phyloP scores from a whole-genome alignment of 2,888 invertebrate genomes.

The Ophraella communa region DNA sequence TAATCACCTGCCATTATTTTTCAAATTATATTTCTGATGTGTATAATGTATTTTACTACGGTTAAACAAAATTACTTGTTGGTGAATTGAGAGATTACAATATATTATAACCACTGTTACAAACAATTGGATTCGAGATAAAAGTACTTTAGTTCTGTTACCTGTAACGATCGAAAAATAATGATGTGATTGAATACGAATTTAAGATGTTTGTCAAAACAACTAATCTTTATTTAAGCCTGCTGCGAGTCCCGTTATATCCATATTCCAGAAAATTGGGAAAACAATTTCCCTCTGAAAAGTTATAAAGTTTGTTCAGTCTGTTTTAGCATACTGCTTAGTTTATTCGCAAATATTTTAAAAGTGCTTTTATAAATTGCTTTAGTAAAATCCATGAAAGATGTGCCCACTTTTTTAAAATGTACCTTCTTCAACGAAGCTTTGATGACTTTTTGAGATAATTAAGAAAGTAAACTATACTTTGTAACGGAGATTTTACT shows the following conservation, averaged over 20 bases:
- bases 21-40: too few species aligned
- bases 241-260: constrained; percentile 10
- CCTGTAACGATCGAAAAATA: background rate
- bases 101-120: too few species aligned
- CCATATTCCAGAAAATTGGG: constrained; percentile 22
- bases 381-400: constrained; percentile 19
- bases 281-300: constrained; percentile 30
- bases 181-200: background rate
- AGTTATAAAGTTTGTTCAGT: constrained; percentile 24
- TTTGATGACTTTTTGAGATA: constrained; percentile 28
- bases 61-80: too few species aligned
- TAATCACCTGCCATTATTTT: too few species aligned
- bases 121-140: background rate
- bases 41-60: too few species aligned
- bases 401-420: constrained; percentile 20
- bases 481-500: constrained; percentile 9
- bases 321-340: constrained; percentile 21
- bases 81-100: too few species aligned
- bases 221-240: constrained; percentile 17
- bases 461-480: constrained; percentile 24
- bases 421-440: constrained; percentile 22
- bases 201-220: background rate
- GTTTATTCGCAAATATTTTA: constrained; percentile 30
- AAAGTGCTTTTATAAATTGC: constrained; percentile 28
- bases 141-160: background rate